Evolutionary conservation across 2,888 invertebrate species (phyloP), one percentile per base, ranked within the genome.

Genomic region (Baronia brevicornis): DNA sequence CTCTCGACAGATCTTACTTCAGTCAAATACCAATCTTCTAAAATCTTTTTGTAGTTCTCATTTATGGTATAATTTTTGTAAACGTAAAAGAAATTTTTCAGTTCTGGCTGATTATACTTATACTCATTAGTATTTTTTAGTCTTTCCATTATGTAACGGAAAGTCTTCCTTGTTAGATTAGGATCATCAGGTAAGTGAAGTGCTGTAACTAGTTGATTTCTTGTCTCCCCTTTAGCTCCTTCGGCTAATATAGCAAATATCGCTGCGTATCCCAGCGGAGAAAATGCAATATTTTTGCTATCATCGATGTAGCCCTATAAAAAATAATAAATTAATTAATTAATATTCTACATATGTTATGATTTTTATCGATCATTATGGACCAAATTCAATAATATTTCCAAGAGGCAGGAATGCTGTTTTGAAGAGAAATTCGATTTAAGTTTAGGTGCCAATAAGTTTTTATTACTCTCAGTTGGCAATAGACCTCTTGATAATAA

Each of bases 71-170:
- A 86, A 48, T 90, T 90, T 49, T 88, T 88, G 59, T 90, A 90
- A 3, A 90, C 85, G 47, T 90, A 90, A 50, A 90, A 86, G 78
- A 87, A 90, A 48, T 88, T 89, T 54, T 88, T 88, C 42, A 90
- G 71, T 44, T 89, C 88, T 1, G 89, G 89, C 36, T 78, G 72
- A 41, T 85, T 85, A 31, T 70, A 64, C 60, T 78, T 75, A 43
- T 80, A 84, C 38, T 79, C 72, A 28, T 80, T 69, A 2, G 65
- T 77, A 28, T 85, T 85, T 43, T 75, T 82, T n/a, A 87, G 51
- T 25, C 84, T 67, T 28, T 84, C 72, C 68, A 87, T 75, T 4
- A 87, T 79, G 25, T 64, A 72, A 3, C 67, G 70, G 53, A 80
- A 87, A 4, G 80, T 79, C 36, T 70, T 73, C 43, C 87, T 70